These are phyloP conservation scores for Crocallis elinguaria DNA, from an alignment of 2,888 invertebrate species.

Conservation along the genomic window DNA sequence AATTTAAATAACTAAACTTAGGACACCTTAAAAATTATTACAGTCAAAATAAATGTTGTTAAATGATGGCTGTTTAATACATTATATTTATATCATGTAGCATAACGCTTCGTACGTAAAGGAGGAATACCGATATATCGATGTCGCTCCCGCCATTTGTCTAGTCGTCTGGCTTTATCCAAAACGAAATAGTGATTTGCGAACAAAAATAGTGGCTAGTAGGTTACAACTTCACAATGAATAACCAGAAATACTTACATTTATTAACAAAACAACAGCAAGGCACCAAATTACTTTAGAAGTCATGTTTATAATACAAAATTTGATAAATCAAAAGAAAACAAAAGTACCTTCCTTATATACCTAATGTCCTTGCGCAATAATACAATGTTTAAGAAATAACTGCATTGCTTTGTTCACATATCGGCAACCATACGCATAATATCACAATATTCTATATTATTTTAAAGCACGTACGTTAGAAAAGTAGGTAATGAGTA, in stretches of 20 bases:
- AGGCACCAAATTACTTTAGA: conserved; percentile 32
- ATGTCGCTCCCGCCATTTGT: too few relatives aligned
- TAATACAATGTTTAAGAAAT: conserved; percentile 15
- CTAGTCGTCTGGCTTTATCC: too few relatives aligned
- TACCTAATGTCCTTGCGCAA: conserved; percentile 26
- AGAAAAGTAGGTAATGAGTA: conserved; percentile 1
- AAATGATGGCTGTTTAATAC: too few relatives aligned
- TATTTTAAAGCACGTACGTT: conserved; percentile 19
- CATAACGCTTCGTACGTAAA: too few relatives aligned
- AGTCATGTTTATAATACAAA: conserved; percentile 22
- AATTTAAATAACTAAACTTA: too few relatives aligned
- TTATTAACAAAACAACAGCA: conserved; percentile 29
- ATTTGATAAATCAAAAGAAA: conserved; percentile 7
- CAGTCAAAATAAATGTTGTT: too few relatives aligned
- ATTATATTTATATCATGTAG: too few relatives aligned
- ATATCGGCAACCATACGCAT: conserved; percentile 12
- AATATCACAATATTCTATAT: neutral
- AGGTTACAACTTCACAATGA: neutral
- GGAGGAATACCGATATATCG: too few relatives aligned
- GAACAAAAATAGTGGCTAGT: too few relatives aligned
- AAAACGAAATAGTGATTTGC: too few relatives aligned
- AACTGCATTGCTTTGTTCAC: conserved; percentile 12
- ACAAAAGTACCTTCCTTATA: conserved; percentile 20
- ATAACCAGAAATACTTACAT: conserved; percentile 7
- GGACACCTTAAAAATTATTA: too few relatives aligned